Conservation (phyloP, 2,797 vertebrate genomes). For the Aeoliscus strigatus region DNA sequence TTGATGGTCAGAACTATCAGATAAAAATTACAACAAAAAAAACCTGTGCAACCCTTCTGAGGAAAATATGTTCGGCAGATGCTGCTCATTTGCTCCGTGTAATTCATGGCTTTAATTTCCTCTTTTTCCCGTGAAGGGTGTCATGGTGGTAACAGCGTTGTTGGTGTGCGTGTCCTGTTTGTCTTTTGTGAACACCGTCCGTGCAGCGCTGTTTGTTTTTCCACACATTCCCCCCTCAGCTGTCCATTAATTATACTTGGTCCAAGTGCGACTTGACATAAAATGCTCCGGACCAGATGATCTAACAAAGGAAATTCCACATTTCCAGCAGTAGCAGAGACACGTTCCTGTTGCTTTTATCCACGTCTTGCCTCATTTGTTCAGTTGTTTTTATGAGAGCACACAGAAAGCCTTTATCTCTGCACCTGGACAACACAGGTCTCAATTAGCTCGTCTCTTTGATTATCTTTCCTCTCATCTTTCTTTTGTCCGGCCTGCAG, state of each 20-base stretch:
- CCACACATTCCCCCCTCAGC: constrained; percentile 53
- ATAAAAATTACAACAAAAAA: background rate
- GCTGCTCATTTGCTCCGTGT: constrained; percentile 39
- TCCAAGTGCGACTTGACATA: constrained; percentile 20
- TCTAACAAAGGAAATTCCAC: too few species aligned
- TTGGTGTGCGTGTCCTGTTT: constrained; percentile 55
- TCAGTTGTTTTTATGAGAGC: constrained; percentile 22
- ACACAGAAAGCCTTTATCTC: constrained; percentile 32
- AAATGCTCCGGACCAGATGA: constrained; percentile 6
- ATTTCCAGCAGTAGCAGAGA: too few species aligned
- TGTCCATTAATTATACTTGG: constrained; percentile 39
- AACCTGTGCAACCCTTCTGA: background rate
- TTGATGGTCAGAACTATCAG: background rate
- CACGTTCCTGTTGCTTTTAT: too few species aligned
- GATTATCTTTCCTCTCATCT: constrained; percentile 62
- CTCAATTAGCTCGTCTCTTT: constrained; percentile 63
- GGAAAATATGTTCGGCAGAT: constrained; percentile 15
- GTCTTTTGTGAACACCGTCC: constrained; percentile 59
- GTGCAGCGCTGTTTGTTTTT: constrained; percentile 66
- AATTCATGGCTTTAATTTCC: constrained; percentile 51
- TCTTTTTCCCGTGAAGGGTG: constrained; percentile 43
- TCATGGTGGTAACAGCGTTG: constrained; percentile 32
- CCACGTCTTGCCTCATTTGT: constrained; percentile 27
- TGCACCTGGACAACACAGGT: constrained; percentile 62
- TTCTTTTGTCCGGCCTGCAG: constrained; percentile 45